phyloP scores from a whole-genome alignment of 2,888 invertebrate genomes.

The Anthophora plumipes region DNA sequence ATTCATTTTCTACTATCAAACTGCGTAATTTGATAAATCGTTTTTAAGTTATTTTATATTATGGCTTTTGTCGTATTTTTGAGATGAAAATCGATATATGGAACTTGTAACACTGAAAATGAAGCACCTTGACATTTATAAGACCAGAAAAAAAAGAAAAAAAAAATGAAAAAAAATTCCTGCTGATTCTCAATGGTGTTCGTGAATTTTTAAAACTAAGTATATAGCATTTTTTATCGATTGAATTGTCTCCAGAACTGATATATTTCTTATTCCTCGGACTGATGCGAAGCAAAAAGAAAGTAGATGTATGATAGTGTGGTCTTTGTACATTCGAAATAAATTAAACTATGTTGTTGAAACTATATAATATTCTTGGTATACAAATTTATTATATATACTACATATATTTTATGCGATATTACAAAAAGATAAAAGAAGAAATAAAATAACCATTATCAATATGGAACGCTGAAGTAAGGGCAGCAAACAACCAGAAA shows the following conservation, averaged over 20 bases:
- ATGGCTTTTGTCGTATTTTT: slow-evolving; percentile 33
- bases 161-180: slow-evolving; percentile 17
- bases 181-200: slow-evolving; percentile 18
- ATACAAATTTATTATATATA: slow-evolving; percentile 38
- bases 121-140: slow-evolving; percentile 11
- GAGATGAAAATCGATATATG: slow-evolving; percentile 6
- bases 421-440: neutral
- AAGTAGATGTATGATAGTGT: slow-evolving; percentile 67
- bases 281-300: slow-evolving; percentile 61
- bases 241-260: slow-evolving; percentile 51
- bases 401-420: slow-evolving; percentile 21
- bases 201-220: slow-evolving; percentile 29
- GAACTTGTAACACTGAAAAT: slow-evolving; percentile 24
- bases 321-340: slow-evolving; percentile 70
- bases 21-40: slow-evolving; percentile 40
- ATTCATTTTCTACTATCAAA: slow-evolving; percentile 34
- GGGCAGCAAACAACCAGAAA: neutral
- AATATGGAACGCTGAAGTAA: neutral
- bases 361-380: slow-evolving; percentile 54
- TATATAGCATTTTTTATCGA: slow-evolving; percentile 34
- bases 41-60: slow-evolving; percentile 43
- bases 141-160: neutral
- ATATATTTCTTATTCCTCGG: slow-evolving; percentile 57
- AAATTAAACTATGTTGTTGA: slow-evolving; percentile 71
- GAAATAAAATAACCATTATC: slow-evolving; percentile 23